Evolutionary conservation across 1,140 invertebrate genomes (phyloP).

Genomic region (Dreissena polymorpha): DNA sequence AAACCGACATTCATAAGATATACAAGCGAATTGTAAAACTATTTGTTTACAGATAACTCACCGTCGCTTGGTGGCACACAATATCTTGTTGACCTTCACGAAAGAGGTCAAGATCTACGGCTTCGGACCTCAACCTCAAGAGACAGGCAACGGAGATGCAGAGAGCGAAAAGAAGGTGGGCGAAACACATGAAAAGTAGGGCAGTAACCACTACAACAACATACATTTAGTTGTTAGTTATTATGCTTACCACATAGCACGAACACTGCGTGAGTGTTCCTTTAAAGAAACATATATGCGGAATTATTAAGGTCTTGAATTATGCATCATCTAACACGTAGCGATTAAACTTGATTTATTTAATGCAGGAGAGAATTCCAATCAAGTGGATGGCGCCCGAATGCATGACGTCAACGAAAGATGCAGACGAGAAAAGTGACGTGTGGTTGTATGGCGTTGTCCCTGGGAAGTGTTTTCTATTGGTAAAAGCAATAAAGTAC

Average conservation of each 20-base stretch:
- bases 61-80: slow-evolving; percentile 96
- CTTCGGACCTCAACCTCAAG: slow-evolving; percentile 83
- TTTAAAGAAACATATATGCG: background rate
- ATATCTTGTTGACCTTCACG: slow-evolving; percentile 95
- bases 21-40: too few relatives aligned
- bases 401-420: slow-evolving; percentile 42
- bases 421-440: slow-evolving; percentile 65
- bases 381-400: slow-evolving; percentile 68
- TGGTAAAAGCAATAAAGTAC: slow-evolving; percentile 21
- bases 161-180: slow-evolving; percentile 17
- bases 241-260: background rate
- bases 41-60: slow-evolving; percentile 88
- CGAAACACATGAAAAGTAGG: background rate
- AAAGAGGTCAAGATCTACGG: slow-evolving; percentile 94
- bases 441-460: slow-evolving; percentile 73
- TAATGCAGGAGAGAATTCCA: slow-evolving; percentile 57
- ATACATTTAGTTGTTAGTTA: background rate
- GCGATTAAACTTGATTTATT: too few relatives aligned
- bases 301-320: background rate
- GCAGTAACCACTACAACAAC: background rate
- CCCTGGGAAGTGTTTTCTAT: slow-evolving; percentile 69
- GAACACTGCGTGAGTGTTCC: background rate
- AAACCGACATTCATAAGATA: too few relatives aligned
- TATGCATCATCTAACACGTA: too few relatives aligned
- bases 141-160: slow-evolving; percentile 22